Conservation (phyloP, 2,888 invertebrate genomes). For the Zelleria hepariella region DNA sequence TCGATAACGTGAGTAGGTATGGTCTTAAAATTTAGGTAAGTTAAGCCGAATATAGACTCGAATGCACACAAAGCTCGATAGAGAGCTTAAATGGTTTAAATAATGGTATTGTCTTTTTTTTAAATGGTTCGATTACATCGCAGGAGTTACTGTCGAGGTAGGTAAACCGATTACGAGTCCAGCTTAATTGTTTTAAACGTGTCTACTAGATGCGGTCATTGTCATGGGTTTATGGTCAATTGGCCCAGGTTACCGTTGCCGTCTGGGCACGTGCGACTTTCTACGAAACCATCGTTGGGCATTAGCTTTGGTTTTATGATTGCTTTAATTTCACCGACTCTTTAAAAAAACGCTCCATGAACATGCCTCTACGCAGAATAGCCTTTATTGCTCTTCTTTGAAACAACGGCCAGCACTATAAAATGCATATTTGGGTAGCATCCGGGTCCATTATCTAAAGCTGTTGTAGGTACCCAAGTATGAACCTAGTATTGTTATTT, state of each 20-base stretch:
- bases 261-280: conserved; percentile 8
- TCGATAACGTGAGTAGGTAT: no score
- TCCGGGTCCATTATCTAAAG: no score
- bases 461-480: no score
- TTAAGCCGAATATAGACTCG: no score
- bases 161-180: no score
- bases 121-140: no score
- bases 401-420: background rate
- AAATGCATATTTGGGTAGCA: background rate
- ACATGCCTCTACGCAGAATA: background rate
- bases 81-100: no score
- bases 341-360: background rate
- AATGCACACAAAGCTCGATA: no score
- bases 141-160: no score
- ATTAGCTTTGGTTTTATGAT: background rate
- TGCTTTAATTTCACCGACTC: background rate
- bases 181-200: background rate
- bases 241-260: conserved; percentile 11
- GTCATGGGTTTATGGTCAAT: conserved; percentile 11
- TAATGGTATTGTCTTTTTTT: no score
- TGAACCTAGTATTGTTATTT: no score
- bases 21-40: no score
- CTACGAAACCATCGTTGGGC: background rate
- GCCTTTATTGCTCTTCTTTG: background rate
- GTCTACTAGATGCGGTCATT: conserved; percentile 1